These are phyloP conservation scores for Halcyon senegalensis DNA, from an alignment of 2,113 vertebrate genomes.

Conservation along the genomic window DNA sequence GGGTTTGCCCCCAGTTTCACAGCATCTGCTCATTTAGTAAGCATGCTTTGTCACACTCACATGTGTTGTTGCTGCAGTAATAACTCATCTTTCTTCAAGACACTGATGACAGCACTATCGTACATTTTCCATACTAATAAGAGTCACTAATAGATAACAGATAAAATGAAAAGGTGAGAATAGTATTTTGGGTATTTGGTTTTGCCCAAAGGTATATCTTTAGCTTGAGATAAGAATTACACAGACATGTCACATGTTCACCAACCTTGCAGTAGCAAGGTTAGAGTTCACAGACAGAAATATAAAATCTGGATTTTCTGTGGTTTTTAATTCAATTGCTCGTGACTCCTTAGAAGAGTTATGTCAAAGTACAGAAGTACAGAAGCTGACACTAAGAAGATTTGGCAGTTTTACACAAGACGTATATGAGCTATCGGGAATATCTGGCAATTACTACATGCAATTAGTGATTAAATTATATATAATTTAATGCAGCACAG, in stretches of 20 bases:
- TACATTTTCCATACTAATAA: background rate
- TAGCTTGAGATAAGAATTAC: background rate
- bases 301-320: background rate
- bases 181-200: background rate
- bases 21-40: background rate
- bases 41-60: background rate
- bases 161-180: background rate
- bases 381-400: background rate
- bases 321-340: background rate
- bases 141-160: background rate
- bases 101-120: background rate
- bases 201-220: background rate
- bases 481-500: background rate
- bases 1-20: background rate
- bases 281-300: background rate
- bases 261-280: background rate
- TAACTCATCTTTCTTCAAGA: background rate
- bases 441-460: background rate
- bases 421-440: background rate
- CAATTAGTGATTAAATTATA: background rate
- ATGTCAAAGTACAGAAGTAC: background rate
- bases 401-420: background rate
- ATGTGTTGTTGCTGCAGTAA: background rate
- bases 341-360: background rate
- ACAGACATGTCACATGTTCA: fast-evolving